Percentiles rank a stretch among this genome's conserved stretches.
Evolutionary conservation across 2,797 vertebrate genomes (phyloP).

Genomic region (Anisognathus igniventris): DNA sequence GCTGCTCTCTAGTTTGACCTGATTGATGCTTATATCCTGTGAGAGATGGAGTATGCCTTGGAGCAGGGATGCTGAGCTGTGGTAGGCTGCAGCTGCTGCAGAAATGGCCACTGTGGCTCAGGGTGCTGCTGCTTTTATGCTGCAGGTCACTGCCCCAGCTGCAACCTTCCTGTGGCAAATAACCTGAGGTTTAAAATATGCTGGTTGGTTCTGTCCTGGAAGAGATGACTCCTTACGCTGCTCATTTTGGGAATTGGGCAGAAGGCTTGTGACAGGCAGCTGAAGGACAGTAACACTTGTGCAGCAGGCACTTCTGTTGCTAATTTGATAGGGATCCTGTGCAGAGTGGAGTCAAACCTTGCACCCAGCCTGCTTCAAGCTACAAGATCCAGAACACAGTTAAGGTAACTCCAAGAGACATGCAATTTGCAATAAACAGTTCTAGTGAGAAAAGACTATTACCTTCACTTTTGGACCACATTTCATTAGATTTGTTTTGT

Average conservation of each 20-base stretch:
- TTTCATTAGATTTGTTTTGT: neutral
- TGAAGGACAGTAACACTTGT: neutral
- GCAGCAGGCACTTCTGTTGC: neutral
- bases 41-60: neutral
- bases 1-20: neutral
- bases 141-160: neutral
- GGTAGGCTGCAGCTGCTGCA: neutral
- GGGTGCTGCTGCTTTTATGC: neutral
- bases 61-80: neutral
- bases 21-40: neutral
- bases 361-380: rapidly evolving
- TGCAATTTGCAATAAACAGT: neutral
- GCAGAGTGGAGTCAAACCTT: neutral
- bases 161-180: neutral
- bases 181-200: neutral
- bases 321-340: neutral
- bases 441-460: neutral
- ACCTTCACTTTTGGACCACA: neutral
- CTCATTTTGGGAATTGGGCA: neutral
- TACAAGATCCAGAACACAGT: neutral
- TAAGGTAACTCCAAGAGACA: neutral
- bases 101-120: neutral
- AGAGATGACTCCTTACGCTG: neutral
- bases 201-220: neutral
- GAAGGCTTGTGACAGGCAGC: neutral